phyloP scores from a whole-genome alignment of 2,113 vertebrate species.

The Catagonus wagneri region DNA sequence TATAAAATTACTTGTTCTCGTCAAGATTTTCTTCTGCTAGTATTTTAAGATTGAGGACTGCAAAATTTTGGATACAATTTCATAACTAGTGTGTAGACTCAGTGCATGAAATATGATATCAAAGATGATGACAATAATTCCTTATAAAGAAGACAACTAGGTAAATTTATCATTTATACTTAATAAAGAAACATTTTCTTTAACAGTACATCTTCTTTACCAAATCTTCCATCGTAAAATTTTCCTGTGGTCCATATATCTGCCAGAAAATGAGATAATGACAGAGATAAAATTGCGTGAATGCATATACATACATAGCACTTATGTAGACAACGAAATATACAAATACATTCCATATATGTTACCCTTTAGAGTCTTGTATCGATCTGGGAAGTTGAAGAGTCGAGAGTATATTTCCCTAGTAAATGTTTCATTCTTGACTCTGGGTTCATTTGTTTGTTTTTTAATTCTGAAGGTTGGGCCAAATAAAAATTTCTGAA shows the following conservation, averaged over 20 bases:
- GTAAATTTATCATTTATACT: neutral
- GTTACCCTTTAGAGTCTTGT: neutral
- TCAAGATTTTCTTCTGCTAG: neutral
- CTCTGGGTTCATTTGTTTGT: neutral
- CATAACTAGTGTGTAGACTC: neutral
- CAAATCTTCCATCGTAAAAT: neutral
- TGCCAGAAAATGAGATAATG: neutral
- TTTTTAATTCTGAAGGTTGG: neutral
- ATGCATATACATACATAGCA: neutral
- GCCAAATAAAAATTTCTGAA: neutral
- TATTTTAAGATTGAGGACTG: neutral
- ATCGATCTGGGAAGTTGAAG: neutral
- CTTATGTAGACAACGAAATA: neutral
- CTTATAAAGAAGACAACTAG: neutral
- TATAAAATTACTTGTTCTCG: neutral
- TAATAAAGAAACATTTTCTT: neutral
- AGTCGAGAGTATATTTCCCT: neutral
- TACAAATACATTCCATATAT: neutral
- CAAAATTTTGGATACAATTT: neutral
- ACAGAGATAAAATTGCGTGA: neutral
- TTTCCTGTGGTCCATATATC: neutral
- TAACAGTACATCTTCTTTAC: neutral
- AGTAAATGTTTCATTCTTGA: neutral
- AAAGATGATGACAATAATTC: neutral
- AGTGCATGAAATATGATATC: neutral